Base-by-base conservation (phyloP, 2,113 vertebrate species). In the Thalassoma bifasciatum region DNA sequence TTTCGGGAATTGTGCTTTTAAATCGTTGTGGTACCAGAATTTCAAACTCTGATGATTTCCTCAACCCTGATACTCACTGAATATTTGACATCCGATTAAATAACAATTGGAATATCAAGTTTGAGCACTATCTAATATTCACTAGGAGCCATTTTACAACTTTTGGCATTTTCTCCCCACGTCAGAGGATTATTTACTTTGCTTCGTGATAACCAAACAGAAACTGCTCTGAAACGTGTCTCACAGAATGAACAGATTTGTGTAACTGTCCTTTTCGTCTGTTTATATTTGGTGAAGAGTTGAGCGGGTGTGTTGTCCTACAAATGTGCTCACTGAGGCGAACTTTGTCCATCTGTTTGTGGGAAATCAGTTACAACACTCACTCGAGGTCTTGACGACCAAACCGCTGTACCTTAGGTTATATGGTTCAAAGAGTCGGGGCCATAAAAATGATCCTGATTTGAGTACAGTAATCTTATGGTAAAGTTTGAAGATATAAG, bases 311-410 rank as follows among this genome's bases (percentile, higher is more conserved):
- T 30, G 59, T 49, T 37, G 7, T n/a, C 10, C 16, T 11, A 58
- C 49, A 62, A 5, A 66, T 87, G 37, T 73, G 84, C 57, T 81
- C 74, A 77, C 56, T 37, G 77, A 12, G 4, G 77, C 53, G 17
- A 75, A 83, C 86, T 81, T 79, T 85, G 79, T 66, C 84, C 82
- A 77, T 86, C 88, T 85, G 82, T 79, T 79, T 77, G 24, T 69
- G 52, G 19, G n/a, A 42, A 30, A 23, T 57, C 0, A 4, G 11
- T 77, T 56, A 4, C 69, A 64, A 52, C 73, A 83, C 40, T 16
- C 10, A 40, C 26, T 13, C 23, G 81, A 83, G 66, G 85, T 73
- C n/a, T 17, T 13, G 34, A 72, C 38, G 68, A 68, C 80, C 49
- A 1, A 22, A 30, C 30, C 6, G 30, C 30, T 44, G 24, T 44